A percentile compares a stretch with the other conserved stretches of the same genome.
Evolutionary conservation across 1,140 invertebrate species (phyloP).

Genomic region (Battus philenor): DNA sequence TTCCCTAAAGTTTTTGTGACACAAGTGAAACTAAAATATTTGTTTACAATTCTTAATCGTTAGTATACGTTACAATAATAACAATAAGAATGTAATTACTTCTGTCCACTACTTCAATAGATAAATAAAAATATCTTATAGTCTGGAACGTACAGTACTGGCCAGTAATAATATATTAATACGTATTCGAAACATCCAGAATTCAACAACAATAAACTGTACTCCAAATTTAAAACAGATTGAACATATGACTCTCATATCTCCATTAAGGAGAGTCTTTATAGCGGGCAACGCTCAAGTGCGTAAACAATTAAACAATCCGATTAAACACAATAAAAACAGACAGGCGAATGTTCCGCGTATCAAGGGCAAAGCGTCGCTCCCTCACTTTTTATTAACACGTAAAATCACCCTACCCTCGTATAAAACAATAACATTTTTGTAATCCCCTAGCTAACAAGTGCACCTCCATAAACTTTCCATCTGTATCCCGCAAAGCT

Average conservation of each 20-base stretch:
- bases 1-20: too few relatives aligned
- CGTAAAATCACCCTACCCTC: conserved; percentile 50
- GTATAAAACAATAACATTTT: conserved; percentile 63
- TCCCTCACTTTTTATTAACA: conserved; percentile 64
- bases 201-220: too few relatives aligned
- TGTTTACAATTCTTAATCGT: too few relatives aligned
- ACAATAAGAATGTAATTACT: too few relatives aligned
- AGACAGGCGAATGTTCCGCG: background rate
- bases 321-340: conserved; percentile 43
- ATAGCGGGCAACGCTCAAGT: background rate
- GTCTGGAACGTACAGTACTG: too few relatives aligned
- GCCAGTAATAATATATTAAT: too few relatives aligned
- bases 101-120: too few relatives aligned
- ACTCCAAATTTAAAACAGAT: too few relatives aligned
- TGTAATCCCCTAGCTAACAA: conserved; percentile 61
- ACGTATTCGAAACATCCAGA: too few relatives aligned
- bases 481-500: conserved; percentile 59
- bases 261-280: background rate
- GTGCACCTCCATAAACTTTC: conserved; percentile 63
- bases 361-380: conserved; percentile 22
- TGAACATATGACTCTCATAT: background rate
- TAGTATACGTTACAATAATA: too few relatives aligned
- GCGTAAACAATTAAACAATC: conserved; percentile 24
- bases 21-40: too few relatives aligned
- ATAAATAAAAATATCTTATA: too few relatives aligned